Evolutionary conservation across 1,140 invertebrate genomes (phyloP), one percentile per base, ranked within the genome.

Genomic region (Bombus sylvicola): DNA sequence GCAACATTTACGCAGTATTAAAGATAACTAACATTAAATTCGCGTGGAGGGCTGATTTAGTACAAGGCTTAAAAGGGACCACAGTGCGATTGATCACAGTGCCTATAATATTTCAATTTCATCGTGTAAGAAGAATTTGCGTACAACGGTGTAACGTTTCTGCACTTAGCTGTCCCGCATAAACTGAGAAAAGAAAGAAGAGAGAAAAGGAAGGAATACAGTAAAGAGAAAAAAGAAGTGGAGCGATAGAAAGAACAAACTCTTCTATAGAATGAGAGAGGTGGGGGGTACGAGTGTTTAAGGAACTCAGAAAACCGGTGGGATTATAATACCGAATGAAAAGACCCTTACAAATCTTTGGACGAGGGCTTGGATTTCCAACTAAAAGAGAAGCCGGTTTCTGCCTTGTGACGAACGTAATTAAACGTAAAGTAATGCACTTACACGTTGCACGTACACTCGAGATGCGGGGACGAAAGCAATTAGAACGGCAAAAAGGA

Each of bases 371-470:
- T 25, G 31, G 34, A 66, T 66, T 68, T 69, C n/a, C 68, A 53
- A 47, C 47, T 37, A 31, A 74, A 47, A 39, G 1, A 43, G 37
- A n/a, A 71, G 59, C 79, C 79, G 37, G 68, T 81, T 72, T 18
- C 3, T 13, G 53, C 5, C 28, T 31, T 8, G 28, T 13, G 41
- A 68, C 39, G 68, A 41, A 72, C n/a, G 34, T 72, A 81, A 81
- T 81, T 72, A 28, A 72, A 41, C 31, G 68, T 41, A 39, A 81
- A 72, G 68, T 37, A 41, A 22, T 37, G 68, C 59, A n/a, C 39
- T 64, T n/a, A 12, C 28, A 22, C 43, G 37, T 34, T 66, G 28
- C 22, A n/a, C 28, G 18, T 39, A 15, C 22, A 28, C 28, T 25
- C 18, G 39, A 79, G n/a, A 25, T 4, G 41, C 59, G 39, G 37